A percentile compares a stretch with the other conserved stretches of the same genome.
Evolutionary conservation across 2,888 invertebrate species (phyloP).

Genomic region (Lamellibrachia satsuma): DNA sequence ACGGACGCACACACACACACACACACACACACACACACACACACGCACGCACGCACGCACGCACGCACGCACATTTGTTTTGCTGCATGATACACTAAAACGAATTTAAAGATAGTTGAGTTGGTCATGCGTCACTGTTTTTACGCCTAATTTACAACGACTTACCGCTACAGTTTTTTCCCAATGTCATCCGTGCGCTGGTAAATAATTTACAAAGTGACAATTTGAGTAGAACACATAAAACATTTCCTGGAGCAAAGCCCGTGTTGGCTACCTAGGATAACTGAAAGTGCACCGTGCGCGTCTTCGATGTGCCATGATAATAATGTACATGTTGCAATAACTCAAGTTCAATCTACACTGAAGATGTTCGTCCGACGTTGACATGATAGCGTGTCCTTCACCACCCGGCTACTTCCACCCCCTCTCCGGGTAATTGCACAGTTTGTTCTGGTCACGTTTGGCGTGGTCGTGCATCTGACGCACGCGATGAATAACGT

Average conservation of each 20-base stretch:
- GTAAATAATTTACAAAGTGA: not conserved
- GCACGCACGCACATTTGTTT: not conserved
- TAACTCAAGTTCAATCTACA: not conserved
- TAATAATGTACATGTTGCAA: not conserved
- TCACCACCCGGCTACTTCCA: not conserved
- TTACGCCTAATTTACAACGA: no score
- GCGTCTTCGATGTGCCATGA: not conserved
- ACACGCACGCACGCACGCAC: not conserved
- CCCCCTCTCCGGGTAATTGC: conserved; percentile 33
- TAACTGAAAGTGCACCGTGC: not conserved
- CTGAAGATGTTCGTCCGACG: not conserved
- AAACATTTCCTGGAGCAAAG: no score
- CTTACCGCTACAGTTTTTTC: no score
- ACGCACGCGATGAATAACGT: conserved; percentile 46
- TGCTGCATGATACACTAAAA: no score
- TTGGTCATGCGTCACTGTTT: no score
- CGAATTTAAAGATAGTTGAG: no score
- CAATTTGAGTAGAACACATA: no score
- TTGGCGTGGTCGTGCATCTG: conserved; percentile 43
- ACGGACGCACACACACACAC: not conserved
- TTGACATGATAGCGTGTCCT: not conserved
- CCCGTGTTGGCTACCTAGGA: not conserved
- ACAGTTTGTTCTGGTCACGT: conserved; percentile 31
- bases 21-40: not conserved
- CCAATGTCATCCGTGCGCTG: no score